Conservation (phyloP, 53 echinoderm and acorn worm species). For the Holothuria scabra region DNA sequence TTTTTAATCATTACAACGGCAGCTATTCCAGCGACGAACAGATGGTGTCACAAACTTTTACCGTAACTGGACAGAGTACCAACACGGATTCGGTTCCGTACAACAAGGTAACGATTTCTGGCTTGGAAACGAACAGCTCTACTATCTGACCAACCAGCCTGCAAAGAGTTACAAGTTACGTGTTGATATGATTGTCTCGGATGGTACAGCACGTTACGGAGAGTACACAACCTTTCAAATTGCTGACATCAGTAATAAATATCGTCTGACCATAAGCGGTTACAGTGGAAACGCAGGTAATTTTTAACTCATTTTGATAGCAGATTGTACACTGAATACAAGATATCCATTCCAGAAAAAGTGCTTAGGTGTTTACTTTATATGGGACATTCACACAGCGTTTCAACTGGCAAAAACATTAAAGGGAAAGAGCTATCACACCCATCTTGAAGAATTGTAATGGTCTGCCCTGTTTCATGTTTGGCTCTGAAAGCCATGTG, state of each 20-base stretch:
- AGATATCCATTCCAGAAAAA: too few relatives aligned
- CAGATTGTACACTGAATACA: too few relatives aligned
- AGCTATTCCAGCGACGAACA: conserved; percentile 8
- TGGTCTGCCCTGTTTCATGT: too few relatives aligned
- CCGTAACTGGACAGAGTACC: conserved; percentile 4
- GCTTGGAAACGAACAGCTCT: conserved; percentile 22
- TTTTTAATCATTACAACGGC: too few relatives aligned
- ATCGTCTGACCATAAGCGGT: background rate
- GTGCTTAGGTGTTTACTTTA: too few relatives aligned
- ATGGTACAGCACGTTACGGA: background rate
- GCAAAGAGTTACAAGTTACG: background rate
- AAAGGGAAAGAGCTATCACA: too few relatives aligned
- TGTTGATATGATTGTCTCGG: background rate
- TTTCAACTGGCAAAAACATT: too few relatives aligned
- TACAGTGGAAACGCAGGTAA: conserved; percentile 13
- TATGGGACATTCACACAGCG: too few relatives aligned
- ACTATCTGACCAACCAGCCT: conserved; percentile 5
- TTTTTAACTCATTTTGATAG: too few relatives aligned
- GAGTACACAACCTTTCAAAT: conserved; percentile 11
- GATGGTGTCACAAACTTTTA: background rate
- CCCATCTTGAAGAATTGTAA: too few relatives aligned
- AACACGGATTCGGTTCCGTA: background rate
- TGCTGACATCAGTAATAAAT: background rate
- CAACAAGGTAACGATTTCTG: background rate
- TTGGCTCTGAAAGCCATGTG: too few relatives aligned